phyloP scores from a whole-genome alignment of 2,113 vertebrate genomes.

The Sinocyclocheilus anshuiensis region DNA sequence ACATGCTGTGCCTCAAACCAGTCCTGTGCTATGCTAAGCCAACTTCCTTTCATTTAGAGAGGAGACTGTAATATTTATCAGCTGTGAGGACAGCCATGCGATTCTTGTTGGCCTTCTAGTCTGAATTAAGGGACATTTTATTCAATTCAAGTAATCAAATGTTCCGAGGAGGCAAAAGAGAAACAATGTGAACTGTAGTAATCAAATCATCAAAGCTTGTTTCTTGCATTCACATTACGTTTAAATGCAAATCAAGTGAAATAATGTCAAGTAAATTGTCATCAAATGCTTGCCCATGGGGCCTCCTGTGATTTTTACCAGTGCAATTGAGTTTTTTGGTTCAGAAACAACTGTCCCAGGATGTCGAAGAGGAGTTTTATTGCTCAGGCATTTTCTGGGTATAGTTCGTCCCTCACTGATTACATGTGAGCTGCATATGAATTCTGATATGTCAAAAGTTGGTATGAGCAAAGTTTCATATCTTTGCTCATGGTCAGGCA shows the following conservation, averaged over 20 bases:
- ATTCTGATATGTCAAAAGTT: constrained; percentile 12
- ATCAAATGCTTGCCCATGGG: neutral
- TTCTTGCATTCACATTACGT: constrained; percentile 31
- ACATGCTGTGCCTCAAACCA: constrained; percentile 70
- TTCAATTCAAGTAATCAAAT: constrained; percentile 29
- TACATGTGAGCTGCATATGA: constrained; percentile 29
- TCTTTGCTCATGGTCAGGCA: constrained; percentile 56
- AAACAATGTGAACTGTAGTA: constrained; percentile 25
- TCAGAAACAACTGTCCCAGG: constrained; percentile 17
- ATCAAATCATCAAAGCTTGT: neutral
- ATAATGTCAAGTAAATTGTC: constrained; percentile 13
- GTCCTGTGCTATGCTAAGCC: constrained; percentile 53
- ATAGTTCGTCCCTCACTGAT: constrained; percentile 6
- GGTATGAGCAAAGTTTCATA: constrained; percentile 14
- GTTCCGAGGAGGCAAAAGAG: neutral
- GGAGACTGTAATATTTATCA: constrained; percentile 49
- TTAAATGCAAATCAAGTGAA: constrained; percentile 4
- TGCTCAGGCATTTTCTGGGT: constrained; percentile 22
- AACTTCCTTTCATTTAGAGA: constrained; percentile 51
- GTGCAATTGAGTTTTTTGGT: constrained; percentile 7
- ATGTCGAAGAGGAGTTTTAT: constrained; percentile 37
- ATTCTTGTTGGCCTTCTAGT: constrained; percentile 16
- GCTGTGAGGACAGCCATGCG: constrained; percentile 31
- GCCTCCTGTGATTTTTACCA: constrained; percentile 38
- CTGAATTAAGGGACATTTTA: constrained; percentile 5